Evolutionary conservation across 2,888 invertebrate species (phyloP).

Genomic region (Stenurella melanura): DNA sequence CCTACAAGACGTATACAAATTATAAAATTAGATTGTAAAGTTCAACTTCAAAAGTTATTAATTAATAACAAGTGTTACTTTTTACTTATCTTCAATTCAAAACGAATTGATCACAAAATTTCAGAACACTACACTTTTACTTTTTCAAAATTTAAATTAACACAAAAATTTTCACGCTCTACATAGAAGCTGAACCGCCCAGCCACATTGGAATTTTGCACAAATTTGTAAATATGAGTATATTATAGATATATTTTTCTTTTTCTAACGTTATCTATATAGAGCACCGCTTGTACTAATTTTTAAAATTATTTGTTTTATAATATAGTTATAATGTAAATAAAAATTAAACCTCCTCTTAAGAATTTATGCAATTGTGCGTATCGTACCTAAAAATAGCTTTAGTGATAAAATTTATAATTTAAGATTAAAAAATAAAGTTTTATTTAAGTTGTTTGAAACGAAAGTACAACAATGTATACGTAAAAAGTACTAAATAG

Average conservation of each 20-base stretch:
- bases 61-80: too few species aligned
- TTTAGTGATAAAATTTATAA: constrained; percentile 62
- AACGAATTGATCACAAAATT: too few species aligned
- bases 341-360: constrained; percentile 68
- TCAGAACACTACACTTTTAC: too few species aligned
- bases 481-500: constrained; percentile 50
- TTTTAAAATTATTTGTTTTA: constrained; percentile 58
- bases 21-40: too few species aligned
- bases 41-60: too few species aligned
- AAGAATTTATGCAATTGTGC: constrained; percentile 71
- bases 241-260: constrained; percentile 34
- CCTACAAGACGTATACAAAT: too few species aligned
- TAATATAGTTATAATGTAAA: constrained; percentile 62
- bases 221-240: constrained; percentile 54
- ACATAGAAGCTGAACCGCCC: constrained; percentile 58
- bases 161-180: constrained; percentile 41
- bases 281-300: constrained; percentile 71
- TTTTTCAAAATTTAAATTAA: constrained; percentile 34
- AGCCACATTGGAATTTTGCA: constrained; percentile 66
- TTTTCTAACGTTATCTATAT: constrained; percentile 45
- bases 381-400: constrained; percentile 68
- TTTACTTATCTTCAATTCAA: too few species aligned
- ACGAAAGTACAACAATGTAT: constrained; percentile 68
- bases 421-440: constrained; percentile 52
- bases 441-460: constrained; percentile 63